Conservation (phyloP, 2,888 invertebrate genomes). For the Erebia aethiops region DNA sequence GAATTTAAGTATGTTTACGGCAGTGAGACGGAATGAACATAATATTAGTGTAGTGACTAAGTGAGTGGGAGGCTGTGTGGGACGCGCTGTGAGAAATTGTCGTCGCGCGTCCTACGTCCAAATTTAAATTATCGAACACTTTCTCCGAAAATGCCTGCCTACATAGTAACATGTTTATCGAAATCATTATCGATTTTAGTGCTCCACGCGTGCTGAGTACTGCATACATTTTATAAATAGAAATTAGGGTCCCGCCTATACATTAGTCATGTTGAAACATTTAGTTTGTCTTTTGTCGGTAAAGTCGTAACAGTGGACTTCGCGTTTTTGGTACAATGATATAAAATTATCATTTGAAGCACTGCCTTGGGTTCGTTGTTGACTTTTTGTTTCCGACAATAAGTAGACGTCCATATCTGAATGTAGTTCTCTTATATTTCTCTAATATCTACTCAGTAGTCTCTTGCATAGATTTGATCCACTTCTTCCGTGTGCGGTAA, state of each 20-base stretch:
- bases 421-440: neutral
- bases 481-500: too few species aligned
- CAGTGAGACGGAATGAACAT: slow-evolving; percentile 1
- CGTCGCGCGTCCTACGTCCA: slow-evolving; percentile 45
- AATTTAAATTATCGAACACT: slow-evolving; percentile 47
- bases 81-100: slow-evolving; percentile 51
- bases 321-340: neutral
- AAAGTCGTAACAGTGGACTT: neutral
- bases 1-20: neutral
- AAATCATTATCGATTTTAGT: slow-evolving; percentile 27
- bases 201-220: slow-evolving; percentile 1
- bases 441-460: neutral
- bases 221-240: neutral
- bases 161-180: slow-evolving; percentile 37
- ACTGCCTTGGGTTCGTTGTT: neutral
- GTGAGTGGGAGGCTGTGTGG: slow-evolving; percentile 52
- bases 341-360: neutral
- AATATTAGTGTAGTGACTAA: neutral
- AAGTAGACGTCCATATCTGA: neutral
- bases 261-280: neutral
- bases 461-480: neutral
- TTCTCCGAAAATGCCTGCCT: slow-evolving; percentile 59
- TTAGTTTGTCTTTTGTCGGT: neutral
- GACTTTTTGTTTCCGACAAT: neutral
- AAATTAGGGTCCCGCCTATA: neutral